Conservation (phyloP, 2,113 vertebrate genomes). For the Machaerirhynchus nigripectus region DNA sequence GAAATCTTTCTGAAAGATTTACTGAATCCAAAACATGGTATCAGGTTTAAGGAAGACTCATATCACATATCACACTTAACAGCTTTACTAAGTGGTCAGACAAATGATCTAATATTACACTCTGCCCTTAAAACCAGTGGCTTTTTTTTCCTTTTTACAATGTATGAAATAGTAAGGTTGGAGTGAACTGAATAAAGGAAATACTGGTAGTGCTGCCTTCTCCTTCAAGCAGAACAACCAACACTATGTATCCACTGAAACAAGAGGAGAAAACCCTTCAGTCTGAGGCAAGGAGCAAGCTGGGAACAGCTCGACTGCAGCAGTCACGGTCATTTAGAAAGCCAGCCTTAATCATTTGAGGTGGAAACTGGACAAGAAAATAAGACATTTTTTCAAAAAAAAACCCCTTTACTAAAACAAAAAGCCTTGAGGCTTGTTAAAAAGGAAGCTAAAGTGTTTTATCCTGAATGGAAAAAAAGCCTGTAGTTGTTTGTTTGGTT, state of each 20-base stretch:
- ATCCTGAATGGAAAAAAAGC: neutral
- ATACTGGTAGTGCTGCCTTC: neutral
- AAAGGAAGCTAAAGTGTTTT: neutral
- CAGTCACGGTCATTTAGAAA: neutral
- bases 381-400: neutral
- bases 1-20: neutral
- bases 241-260: neutral
- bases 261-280: neutral
- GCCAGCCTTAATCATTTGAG: neutral
- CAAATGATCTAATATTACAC: neutral
- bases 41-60: neutral
- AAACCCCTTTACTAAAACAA: neutral
- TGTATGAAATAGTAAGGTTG: neutral
- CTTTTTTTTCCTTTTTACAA: too few relatives aligned
- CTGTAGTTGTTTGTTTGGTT: neutral
- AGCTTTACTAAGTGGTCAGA: neutral
- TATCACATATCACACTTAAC: neutral
- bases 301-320: neutral
- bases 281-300: neutral
- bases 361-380: neutral
- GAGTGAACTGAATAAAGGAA: neutral
- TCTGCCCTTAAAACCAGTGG: neutral
- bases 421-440: neutral
- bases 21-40: neutral
- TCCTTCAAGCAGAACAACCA: neutral